These are phyloP conservation scores for Percina caprodes DNA, from an alignment of 2,113 vertebrate genomes.

Conservation along the genomic window DNA sequence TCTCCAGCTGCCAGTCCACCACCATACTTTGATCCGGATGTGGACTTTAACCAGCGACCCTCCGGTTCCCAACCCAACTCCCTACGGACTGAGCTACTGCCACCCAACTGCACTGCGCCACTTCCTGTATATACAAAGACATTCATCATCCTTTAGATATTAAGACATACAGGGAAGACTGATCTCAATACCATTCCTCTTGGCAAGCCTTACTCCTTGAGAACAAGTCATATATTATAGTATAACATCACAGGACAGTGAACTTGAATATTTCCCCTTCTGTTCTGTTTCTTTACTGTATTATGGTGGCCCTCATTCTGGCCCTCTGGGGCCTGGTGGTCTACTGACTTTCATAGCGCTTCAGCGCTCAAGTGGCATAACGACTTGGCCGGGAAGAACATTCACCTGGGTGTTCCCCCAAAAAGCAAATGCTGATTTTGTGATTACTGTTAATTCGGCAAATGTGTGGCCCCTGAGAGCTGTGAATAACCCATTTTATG, in stretches of 20 bases:
- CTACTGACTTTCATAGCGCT: constrained; percentile 53
- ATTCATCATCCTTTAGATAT: constrained; percentile 8
- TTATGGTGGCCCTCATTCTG: neutral
- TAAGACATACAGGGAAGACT: neutral
- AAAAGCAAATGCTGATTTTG: constrained; percentile 49
- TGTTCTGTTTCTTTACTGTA: constrained; percentile 27
- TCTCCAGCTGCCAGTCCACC: too few relatives aligned
- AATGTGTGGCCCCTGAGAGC: constrained; percentile 43
- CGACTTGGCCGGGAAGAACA: constrained; percentile 25
- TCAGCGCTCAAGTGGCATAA: constrained; percentile 52
- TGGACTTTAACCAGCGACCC: too few relatives aligned
- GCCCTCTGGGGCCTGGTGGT: constrained; percentile 32
- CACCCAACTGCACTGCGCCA: neutral
- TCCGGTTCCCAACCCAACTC: too few relatives aligned
- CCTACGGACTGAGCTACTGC: too few relatives aligned
- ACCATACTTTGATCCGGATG: too few relatives aligned
- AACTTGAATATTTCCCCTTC: constrained; percentile 36
- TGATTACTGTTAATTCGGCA: constrained; percentile 43
- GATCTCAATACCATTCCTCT: constrained; percentile 41
- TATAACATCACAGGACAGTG: constrained; percentile 9
- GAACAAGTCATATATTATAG: constrained; percentile 40
- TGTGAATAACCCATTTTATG: constrained; percentile 45
- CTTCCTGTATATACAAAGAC: neutral
- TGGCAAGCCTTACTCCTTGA: constrained; percentile 11
- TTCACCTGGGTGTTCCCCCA: constrained; percentile 53